Evolutionary conservation across 2,113 vertebrate species (phyloP).

Genomic region (Jaculus jaculus): DNA sequence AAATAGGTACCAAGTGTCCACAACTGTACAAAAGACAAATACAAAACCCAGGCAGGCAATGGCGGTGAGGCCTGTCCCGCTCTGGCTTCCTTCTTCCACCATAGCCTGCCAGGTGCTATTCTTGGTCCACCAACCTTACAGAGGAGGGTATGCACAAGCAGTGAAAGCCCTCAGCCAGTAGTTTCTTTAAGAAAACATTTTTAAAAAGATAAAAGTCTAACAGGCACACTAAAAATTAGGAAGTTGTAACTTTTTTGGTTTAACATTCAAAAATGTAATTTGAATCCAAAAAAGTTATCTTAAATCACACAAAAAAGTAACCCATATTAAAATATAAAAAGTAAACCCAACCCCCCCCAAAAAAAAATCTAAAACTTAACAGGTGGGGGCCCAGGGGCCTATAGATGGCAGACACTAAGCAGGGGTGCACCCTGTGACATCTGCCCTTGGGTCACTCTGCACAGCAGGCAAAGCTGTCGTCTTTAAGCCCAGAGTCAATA

Average conservation of each 20-base stretch:
- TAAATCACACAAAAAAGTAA: constrained; percentile 65
- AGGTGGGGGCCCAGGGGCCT: background rate
- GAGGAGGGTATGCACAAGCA: background rate
- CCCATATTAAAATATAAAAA: constrained; percentile 50
- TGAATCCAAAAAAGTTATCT: constrained; percentile 60
- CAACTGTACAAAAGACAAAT: constrained; percentile 83
- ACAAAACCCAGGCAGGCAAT: constrained; percentile 77
- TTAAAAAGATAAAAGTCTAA: constrained; percentile 46
- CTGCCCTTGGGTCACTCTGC: background rate
- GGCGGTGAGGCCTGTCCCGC: background rate
- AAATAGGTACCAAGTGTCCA: constrained; percentile 82
- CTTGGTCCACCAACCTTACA: constrained; percentile 3
- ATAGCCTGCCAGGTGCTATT: background rate
- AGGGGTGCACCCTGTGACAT: background rate
- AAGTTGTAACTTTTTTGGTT: constrained; percentile 48
- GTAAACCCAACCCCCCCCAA: constrained; percentile 5
- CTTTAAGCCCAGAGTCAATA: background rate
- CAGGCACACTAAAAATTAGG: constrained; percentile 33
- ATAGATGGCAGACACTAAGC: too few species aligned
- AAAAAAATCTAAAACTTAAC: fast-evolving
- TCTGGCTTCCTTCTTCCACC: background rate
- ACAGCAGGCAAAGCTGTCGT: background rate
- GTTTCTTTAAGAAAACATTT: constrained; percentile 17
- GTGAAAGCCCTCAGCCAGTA: background rate
- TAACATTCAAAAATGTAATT: constrained; percentile 60